Evolutionary conservation across 2,797 vertebrate species (phyloP), one percentile per base, ranked within the genome.

Genomic region (Malurus leucopterus): DNA sequence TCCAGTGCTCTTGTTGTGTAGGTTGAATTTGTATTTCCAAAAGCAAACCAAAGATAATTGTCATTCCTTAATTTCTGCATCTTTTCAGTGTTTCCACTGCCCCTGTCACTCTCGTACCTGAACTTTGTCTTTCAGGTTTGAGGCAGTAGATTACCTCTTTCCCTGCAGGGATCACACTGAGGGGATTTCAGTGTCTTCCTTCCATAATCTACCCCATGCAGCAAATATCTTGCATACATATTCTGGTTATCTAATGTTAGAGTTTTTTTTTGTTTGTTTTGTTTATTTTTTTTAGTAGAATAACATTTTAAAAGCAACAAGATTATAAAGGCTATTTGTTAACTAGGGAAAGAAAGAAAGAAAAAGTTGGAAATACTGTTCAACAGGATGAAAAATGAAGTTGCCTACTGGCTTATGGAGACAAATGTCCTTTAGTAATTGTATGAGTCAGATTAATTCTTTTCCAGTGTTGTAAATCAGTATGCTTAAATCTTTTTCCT

Each of bases 371-470:
- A 85, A 90, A 82, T 57, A 19, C 27, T 58, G 14, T 76, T 53
- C 30, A 86, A 29, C 54, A 53, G 76, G 73, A 61, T 90, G 67
- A 81, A 91, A 93, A 86, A 61, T 81, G 79, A 34, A 86, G 32
- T 61, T 88, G 61, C 38, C 87, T 84, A 21, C 29, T 55, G 75
- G 23, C 8, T 79, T 83, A 43, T 71, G 63, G 83, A 92, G 93
- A 81, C 50, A 78, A 89, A 93, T 78, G 53, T 70, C 30, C 82
- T 47, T 47, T 46, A 67, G 78, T 90, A 91, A 90, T 90, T 72
- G 70, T 50, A 30, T 67, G 76, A 93, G 90, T 90, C 86, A 93
- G 79, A 81, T 90, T 69, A 90, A 94, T 95, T 89, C 8, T 87
- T 93, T 64, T 91, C 89, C 70, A 80, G 0, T 59, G 21, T 17